Evolutionary conservation across 2,888 invertebrate species (phyloP), one percentile per base, ranked within the genome.

Genomic region (Drosophila leonis): DNA sequence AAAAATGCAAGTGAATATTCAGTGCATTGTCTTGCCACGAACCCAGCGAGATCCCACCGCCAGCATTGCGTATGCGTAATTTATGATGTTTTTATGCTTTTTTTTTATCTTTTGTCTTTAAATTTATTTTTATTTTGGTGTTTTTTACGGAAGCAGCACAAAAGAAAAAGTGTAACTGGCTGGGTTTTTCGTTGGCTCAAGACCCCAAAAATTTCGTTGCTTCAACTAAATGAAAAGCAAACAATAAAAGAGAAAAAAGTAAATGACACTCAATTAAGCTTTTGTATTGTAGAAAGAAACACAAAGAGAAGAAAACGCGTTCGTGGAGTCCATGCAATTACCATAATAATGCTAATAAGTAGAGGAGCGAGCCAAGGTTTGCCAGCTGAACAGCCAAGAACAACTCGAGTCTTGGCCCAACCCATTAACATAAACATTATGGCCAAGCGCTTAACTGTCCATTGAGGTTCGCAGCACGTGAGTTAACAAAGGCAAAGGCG

Each of bases 331-430:
- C 64, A 65, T 49, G 56, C 75, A 76, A 78, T 86, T 86, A 90
- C 29, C 87, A 86, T 74, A 72, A 74, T 62, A 83, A 75, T 74
- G 81, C 71, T 83, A 89, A 88, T 69, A 66, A 73, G 64, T 42
- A 44, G 51, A 61, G 70, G 66, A 70, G 71, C 24, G 60, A 56
- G 56, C 29, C 55, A 49, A 62, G 60, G 27, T 39, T 48, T 62
- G 52, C 46, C 48, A 54, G 29, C 18, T 4, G 18, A n/a, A n/a
- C n/a, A n/a, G n/a, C n/a, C 35, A n/a, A 48, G 57, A 66, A 60
- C 24, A 18, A 27, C 15, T 41, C 55, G 10, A 31, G 12, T 29
- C 54, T 24, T 8, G 31, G 44, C 27, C 35, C 41, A 75, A 59
- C 29, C 52, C 59, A 83, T 70, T 80, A 76, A 67, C 72, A 74